A percentile compares a stretch with the other conserved stretches of the same genome.
phyloP scores from a whole-genome alignment of 2,113 vertebrate species.

The Sclerurus mexicanus region DNA sequence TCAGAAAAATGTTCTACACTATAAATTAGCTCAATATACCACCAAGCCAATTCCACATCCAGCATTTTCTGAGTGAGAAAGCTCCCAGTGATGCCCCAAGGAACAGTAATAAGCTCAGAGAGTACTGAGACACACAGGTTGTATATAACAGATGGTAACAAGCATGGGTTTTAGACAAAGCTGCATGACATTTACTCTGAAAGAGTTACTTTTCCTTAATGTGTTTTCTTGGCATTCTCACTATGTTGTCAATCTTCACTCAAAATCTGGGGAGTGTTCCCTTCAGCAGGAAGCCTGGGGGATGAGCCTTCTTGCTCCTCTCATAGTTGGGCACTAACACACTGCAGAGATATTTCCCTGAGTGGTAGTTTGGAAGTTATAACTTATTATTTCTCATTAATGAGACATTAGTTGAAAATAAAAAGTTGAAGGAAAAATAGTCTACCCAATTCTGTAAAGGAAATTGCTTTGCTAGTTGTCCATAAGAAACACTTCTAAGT shows the following conservation, averaged over 20 bases:
- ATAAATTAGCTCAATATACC: neutral
- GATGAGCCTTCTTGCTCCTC: neutral
- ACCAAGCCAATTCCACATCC: neutral
- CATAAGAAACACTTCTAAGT: neutral
- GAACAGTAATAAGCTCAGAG: conserved; percentile 12
- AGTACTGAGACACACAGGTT: conserved; percentile 24
- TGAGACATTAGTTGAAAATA: neutral
- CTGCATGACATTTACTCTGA: conserved; percentile 13
- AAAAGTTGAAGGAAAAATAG: neutral
- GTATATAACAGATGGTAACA: conserved; percentile 27
- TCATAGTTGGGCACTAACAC: neutral
- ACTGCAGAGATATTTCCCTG: neutral
- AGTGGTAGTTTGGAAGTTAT: neutral
- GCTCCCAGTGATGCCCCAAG: neutral
- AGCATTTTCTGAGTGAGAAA: conserved; percentile 22
- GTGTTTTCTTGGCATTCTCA: neutral
- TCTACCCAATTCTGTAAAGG: neutral
- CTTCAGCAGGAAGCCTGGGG: neutral
- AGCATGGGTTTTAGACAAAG: conserved; percentile 37
- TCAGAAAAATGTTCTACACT: neutral
- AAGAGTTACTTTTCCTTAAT: neutral
- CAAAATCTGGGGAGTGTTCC: neutral
- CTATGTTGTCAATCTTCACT: neutral
- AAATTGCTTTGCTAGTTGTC: neutral
- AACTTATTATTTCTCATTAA: neutral